Evolutionary conservation across 2,888 invertebrate species (phyloP), one percentile per base, ranked within the genome.

Genomic region (Synergus itoensis): DNA sequence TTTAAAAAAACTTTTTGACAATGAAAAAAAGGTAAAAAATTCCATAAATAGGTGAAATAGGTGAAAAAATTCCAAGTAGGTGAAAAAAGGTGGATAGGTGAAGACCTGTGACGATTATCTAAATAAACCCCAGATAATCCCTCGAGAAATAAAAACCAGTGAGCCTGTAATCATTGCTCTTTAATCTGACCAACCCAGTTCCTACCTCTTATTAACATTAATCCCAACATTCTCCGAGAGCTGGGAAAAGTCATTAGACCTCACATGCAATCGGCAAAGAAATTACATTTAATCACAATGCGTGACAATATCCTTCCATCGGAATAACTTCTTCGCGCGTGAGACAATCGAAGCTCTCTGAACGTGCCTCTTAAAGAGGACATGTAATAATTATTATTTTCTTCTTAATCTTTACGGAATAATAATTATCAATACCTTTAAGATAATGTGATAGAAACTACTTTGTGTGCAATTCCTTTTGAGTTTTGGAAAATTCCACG

Each of bases 191-290:
- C 60, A 11, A 60, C 60, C 60, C 60, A 21, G 9, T 21, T 11
- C 4, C 21, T 60, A 60, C 21, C 60, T 64, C 64, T 41, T 40
- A 64, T 64, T 11, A 64, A n/a, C n/a, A 40, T n/a, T 9, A 40
- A 40, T 64, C 40, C 11, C 4, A 41, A 40, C 41, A 64, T 64
- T 64, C 64, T 64, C 16, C 9, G 0, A 64, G 40, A 64, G 21
- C n/a, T 16, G 36, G n/a, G n/a, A 64, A 64, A 40, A 36, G 40
- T 64, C 40, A 40, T 64, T n/a, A 64, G 41, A 40, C n/a, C 40
- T 64, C n/a, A n/a, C 64, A 64, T 64, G 18, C 41, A 64, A n/a
- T 64, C 40, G n/a, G 28, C 40, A 64, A 40, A n/a, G 36, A 64
- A 64, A 64, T 4, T 40, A 16, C 40, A 64, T 41, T 62, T 64